Evolutionary conservation across 1,140 invertebrate genomes (phyloP), one percentile per base, ranked within the genome.

Genomic region (Metopolophium dirhodum): DNA sequence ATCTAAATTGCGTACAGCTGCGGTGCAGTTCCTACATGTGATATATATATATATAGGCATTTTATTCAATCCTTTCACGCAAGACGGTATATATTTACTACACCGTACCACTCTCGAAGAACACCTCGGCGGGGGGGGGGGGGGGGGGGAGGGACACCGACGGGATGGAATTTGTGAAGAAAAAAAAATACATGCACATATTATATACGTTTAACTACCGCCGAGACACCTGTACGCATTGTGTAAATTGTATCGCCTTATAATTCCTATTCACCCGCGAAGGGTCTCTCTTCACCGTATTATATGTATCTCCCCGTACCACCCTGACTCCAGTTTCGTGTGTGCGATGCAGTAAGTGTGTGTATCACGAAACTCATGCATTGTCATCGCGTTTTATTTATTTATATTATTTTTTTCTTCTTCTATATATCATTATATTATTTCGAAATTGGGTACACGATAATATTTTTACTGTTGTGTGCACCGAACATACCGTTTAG

Each of bases 401-500:
- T 87, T 85, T 77, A 77, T 77, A 83, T 83, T 83, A 41, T 85
- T 85, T 85, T 45, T 86, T 47, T 86, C 30, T 47, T 86, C 45
- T 86, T 45, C 83, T n/a, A 41, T n/a, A 22, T 86, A 86, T 86
- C 37, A 26, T 86, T 86, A 47, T 85, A 85, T 49, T 49, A 88
- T 88, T 51, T 51, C 87, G 47, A 51, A 88, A 88, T 54, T 35
- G 87, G 87, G 49, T 51, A 37, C 87, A 89, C n/a, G 30, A 89
- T 89, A 89, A 89, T 88, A 88, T 89, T 89, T 87, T 89, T 51
- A 89, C 87, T 37, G 87, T 54, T 23, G 87, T 89, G 85, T 86
- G 37, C n/a, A 18, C 61, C 30, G 61, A 77, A 77, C 61, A 47
- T 37, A 88, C 85, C 85, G 85, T 87, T 87, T 87, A 87, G 45